A percentile compares a stretch with the other conserved stretches of the same genome.
These are phyloP conservation scores for Taphrorychus bicolor DNA, from an alignment of 2,888 invertebrate genomes.

Conservation along the genomic window DNA sequence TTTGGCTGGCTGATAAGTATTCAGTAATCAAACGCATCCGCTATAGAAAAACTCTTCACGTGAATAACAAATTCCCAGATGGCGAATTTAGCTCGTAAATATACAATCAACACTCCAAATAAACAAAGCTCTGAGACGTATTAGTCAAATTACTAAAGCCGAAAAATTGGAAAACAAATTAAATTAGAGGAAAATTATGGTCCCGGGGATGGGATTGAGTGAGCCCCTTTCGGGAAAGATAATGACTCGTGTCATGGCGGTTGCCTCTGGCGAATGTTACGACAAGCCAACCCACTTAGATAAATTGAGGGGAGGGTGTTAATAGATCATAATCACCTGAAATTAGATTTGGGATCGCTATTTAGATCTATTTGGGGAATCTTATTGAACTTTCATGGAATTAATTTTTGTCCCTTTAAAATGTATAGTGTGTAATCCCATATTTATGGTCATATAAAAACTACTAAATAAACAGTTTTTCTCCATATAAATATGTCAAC, in stretches of 20 bases:
- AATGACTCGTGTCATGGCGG: conserved; percentile 44
- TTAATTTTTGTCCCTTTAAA: background rate
- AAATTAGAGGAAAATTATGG: conserved; percentile 35
- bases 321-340: conserved; percentile 45
- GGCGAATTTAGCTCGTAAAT: too few relatives aligned
- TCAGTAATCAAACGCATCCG: too few relatives aligned
- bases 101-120: too few relatives aligned
- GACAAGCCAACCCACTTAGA: conserved; percentile 44
- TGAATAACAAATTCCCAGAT: background rate
- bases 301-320: conserved; percentile 43
- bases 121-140: conserved; percentile 10
- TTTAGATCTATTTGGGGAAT: conserved; percentile 11
- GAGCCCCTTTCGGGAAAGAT: conserved; percentile 31
- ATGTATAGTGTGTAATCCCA: background rate
- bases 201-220: conserved; percentile 18
- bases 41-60: too few relatives aligned
- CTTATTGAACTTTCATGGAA: background rate
- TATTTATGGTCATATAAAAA: background rate
- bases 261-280: conserved; percentile 44
- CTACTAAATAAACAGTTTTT: background rate
- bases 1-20: too few relatives aligned
- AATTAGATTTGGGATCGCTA: conserved; percentile 39
- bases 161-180: conserved; percentile 25
- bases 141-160: conserved; percentile 15
- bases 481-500: conserved; percentile 24